Evolutionary conservation across 1,140 invertebrate genomes (phyloP).

Genomic region (Pteromalus puparum): DNA sequence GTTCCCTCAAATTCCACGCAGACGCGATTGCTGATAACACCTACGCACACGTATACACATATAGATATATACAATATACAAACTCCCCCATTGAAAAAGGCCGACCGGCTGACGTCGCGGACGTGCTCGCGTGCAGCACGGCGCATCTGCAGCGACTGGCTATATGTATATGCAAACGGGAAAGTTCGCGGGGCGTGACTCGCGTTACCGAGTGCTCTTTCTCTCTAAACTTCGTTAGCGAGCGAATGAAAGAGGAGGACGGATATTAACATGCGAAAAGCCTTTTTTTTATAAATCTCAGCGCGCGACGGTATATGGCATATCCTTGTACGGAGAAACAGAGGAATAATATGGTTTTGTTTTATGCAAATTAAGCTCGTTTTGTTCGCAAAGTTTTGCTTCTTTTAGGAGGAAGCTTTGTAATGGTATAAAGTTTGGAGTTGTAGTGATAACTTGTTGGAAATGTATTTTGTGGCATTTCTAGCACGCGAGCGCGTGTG

Average conservation of each 20-base stretch:
- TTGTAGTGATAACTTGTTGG: no score
- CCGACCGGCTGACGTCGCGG: neutral
- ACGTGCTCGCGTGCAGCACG: constrained; percentile 13
- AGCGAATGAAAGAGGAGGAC: constrained; percentile 18
- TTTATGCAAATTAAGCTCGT: constrained; percentile 24
- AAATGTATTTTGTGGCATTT: no score
- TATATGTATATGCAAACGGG: constrained; percentile 39
- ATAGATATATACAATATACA: neutral
- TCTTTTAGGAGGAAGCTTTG: no score
- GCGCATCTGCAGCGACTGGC: neutral
- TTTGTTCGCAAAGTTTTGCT: neutral
- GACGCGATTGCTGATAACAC: no score
- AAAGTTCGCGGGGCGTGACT: constrained; percentile 50
- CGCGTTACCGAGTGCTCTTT: constrained; percentile 32
- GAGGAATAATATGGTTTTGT: constrained; percentile 27
- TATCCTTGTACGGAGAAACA: constrained; percentile 1
- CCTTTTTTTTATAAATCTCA: constrained; percentile 13
- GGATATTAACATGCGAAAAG: constrained; percentile 50
- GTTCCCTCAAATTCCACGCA: no score
- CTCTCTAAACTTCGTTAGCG: constrained; percentile 39
- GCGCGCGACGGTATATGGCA: no score
- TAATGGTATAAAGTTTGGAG: no score
- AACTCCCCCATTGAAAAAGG: neutral
- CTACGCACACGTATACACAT: neutral
- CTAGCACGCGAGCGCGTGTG: no score